These are phyloP conservation scores for Eurois occulta DNA, from an alignment of 2,888 invertebrate genomes.

Conservation along the genomic window DNA sequence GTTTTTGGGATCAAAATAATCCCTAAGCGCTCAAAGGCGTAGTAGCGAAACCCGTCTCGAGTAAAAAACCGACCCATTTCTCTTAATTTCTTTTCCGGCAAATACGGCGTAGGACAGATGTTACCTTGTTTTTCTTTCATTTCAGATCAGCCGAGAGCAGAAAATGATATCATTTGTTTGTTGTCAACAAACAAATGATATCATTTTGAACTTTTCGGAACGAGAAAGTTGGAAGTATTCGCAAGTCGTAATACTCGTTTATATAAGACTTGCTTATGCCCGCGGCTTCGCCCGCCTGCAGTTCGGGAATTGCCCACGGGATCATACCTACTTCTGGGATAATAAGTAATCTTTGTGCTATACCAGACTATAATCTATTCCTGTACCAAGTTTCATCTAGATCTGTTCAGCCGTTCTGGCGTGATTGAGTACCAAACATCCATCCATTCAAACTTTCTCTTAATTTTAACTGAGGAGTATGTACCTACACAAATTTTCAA, in stretches of 20 bases:
- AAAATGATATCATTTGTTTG: constrained; percentile 36
- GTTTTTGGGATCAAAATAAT: constrained; percentile 45
- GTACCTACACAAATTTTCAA: no score
- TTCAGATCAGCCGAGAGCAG: constrained; percentile 22
- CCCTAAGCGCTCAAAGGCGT: constrained; percentile 36
- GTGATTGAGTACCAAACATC: no score
- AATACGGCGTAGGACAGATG: constrained; percentile 36
- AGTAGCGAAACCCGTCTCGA: constrained; percentile 7
- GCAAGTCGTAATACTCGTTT: constrained; percentile 7
- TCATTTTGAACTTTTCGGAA: constrained; percentile 29
- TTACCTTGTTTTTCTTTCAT: constrained; percentile 40
- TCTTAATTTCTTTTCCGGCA: constrained; percentile 49
- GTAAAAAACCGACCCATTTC: constrained; percentile 43
- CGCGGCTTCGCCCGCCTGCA: no score
- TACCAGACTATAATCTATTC: no score
- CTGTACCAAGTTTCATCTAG: no score
- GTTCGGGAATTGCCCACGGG: no score
- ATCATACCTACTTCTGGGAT: no score
- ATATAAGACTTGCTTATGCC: not conserved
- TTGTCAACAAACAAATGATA: constrained; percentile 34
- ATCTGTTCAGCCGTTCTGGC: no score
- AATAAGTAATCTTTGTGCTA: no score
- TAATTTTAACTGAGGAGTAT: no score
- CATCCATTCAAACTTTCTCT: no score
- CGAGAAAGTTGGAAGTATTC: constrained; percentile 17